Conservation (phyloP, 2,888 invertebrate species). For the Tenodera sinensis region DNA sequence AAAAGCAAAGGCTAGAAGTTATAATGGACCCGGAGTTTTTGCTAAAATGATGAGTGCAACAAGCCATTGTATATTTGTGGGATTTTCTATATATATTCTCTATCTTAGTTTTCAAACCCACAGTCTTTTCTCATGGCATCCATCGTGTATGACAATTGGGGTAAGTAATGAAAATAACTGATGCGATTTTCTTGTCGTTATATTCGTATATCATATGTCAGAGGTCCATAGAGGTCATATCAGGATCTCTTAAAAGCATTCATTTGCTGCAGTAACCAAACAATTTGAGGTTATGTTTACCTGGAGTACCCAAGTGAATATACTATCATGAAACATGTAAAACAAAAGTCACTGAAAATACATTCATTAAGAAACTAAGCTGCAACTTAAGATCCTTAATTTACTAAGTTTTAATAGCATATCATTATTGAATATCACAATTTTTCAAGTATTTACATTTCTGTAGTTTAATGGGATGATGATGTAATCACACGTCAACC, state of each 20-base stretch:
- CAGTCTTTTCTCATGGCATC: conserved; percentile 27
- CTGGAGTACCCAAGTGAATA: not conserved
- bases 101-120: conserved; percentile 19
- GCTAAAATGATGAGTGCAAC: conserved; percentile 20
- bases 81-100: conserved; percentile 17
- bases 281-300: not conserved
- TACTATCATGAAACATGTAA: not conserved
- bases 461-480: too few relatives aligned
- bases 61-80: conserved; percentile 18
- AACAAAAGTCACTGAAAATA: not conserved
- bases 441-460: too few relatives aligned
- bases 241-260: too few relatives aligned
- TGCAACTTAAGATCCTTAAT: too few relatives aligned
- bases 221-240: too few relatives aligned
- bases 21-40: not conserved
- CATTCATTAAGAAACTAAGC: too few relatives aligned
- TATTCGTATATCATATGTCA: too few relatives aligned
- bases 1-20: not conserved
- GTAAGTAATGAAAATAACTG: conserved; percentile 10
- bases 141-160: conserved; percentile 28
- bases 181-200: too few relatives aligned
- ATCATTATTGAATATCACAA: not conserved
- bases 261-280: not conserved
- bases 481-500: too few relatives aligned
- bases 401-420: not conserved